Percentiles rank a stretch among this genome's conserved stretches.
Conservation (phyloP, 2,888 invertebrate species). For the Cephus nigrinus region DNA sequence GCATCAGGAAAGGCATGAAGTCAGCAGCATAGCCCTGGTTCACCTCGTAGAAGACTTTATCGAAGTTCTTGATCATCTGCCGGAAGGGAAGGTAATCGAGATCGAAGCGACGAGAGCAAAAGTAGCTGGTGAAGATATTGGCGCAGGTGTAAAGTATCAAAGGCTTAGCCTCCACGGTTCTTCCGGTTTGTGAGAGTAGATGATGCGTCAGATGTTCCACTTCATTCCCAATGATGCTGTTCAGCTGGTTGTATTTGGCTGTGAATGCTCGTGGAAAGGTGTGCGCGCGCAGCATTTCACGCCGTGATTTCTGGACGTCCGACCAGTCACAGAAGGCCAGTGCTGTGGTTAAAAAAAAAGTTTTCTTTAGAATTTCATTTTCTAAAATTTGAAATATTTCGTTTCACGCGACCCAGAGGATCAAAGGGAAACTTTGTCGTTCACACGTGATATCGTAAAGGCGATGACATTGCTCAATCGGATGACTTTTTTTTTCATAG, state of each 20-base stretch:
- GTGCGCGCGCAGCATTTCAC: constrained; percentile 71
- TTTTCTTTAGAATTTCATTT: background rate
- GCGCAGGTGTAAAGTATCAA: constrained; percentile 69
- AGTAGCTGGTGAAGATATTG: constrained; percentile 73
- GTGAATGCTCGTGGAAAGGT: constrained; percentile 72
- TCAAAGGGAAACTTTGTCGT: background rate
- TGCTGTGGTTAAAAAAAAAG: constrained; percentile 65
- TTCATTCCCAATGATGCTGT: constrained; percentile 67
- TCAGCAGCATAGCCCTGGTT: constrained; percentile 77
- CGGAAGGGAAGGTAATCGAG: constrained; percentile 66
- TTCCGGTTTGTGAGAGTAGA: constrained; percentile 40
- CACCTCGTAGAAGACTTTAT: constrained; percentile 75
- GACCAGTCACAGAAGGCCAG: constrained; percentile 80
- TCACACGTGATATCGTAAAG: background rate
- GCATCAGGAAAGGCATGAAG: constrained; percentile 73
- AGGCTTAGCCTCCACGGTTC: constrained; percentile 63
- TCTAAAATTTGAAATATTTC: background rate
- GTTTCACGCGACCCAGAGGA: background rate
- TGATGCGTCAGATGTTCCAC: constrained; percentile 55
- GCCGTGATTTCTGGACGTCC: constrained; percentile 71
- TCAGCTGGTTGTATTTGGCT: constrained; percentile 68
- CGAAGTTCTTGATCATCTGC: constrained; percentile 70
- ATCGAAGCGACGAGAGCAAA: constrained; percentile 70
- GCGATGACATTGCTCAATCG: background rate
- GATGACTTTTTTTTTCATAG: background rate